phyloP scores from a whole-genome alignment of 1,140 invertebrate genomes.

The honey bee (Apis mellifera) region Amel_HAv3.1 CM009933.2:7268501-7269000 shows the following conservation, averaged over 20 bases:
- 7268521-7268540: too few species aligned
- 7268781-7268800: slow-evolving; percentile 17
- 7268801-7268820: slow-evolving; percentile 1
- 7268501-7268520: too few species aligned
- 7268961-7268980: too few species aligned
- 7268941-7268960: too few species aligned
- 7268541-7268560: too few species aligned
- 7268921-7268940: too few species aligned
- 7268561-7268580: too few species aligned
- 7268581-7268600: too few species aligned
- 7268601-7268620: background rate
- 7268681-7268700: slow-evolving; percentile 42
- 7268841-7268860: background rate
- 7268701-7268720: slow-evolving; percentile 16
- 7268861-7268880: too few species aligned
- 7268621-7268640: background rate
- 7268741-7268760: slow-evolving; percentile 19
- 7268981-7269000: too few species aligned
- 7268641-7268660: slow-evolving; percentile 15
- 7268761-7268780: slow-evolving; percentile 24
- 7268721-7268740: slow-evolving; percentile 12
- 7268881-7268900: too few species aligned
- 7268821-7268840: background rate
- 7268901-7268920: too few species aligned
- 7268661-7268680: background rate